These are phyloP conservation scores for Dascyllus trimaculatus DNA, from an alignment of 2,113 vertebrate species.

Conservation along the genomic window DNA sequence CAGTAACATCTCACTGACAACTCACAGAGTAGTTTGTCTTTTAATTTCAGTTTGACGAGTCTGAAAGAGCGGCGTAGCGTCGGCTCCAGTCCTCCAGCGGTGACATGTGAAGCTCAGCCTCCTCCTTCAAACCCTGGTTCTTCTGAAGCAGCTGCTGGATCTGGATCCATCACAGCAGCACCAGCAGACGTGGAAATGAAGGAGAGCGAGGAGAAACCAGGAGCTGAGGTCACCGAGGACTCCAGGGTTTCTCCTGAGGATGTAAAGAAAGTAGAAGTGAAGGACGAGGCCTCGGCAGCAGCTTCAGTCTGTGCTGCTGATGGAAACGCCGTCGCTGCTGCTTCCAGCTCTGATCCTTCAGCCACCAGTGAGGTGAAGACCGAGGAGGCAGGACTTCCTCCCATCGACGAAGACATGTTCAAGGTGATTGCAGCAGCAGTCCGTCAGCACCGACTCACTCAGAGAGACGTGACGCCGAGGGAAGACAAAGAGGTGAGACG, in stretches of 20 bases:
- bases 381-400: conserved; percentile 1
- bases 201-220: not conserved
- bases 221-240: not conserved
- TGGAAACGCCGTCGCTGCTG: rapidly evolving
- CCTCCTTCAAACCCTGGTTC: not conserved
- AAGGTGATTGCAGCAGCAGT: not conserved
- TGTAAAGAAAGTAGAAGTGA: not conserved
- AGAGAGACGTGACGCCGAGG: not conserved
- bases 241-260: not conserved
- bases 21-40: not conserved
- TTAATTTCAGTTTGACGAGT: conserved; percentile 42
- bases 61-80: conserved; percentile 19
- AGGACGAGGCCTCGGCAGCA: not conserved
- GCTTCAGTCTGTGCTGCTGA: not conserved
- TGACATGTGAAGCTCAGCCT: not conserved
- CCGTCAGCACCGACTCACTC: conserved; percentile 11
- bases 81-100: no score
- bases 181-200: not conserved
- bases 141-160: not conserved
- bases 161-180: not conserved
- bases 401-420: not conserved
- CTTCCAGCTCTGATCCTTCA: not conserved
- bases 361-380: not conserved
- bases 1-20: no score
- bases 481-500: conserved; percentile 24